A percentile compares a stretch with the other conserved stretches of the same genome.
phyloP scores from a whole-genome alignment of 1,140 invertebrate genomes.

The Drosophila paulistorum region DNA sequence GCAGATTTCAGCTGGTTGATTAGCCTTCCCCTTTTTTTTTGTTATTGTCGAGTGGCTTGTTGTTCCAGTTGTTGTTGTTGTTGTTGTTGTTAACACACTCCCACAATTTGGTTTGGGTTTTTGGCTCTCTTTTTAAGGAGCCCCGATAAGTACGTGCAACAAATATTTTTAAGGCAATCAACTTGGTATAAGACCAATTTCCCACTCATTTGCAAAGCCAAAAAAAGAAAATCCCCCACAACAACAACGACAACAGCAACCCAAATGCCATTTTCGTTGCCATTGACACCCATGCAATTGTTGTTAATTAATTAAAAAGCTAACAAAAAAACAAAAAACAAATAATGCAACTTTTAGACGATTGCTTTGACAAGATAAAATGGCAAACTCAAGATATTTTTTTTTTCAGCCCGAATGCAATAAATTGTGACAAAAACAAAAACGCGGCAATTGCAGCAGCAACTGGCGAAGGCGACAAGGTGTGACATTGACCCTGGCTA shows the following conservation, averaged over 20 bases:
- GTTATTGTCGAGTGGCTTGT: conserved; percentile 31
- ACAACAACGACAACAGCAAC: conserved; percentile 7
- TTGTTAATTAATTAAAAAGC: conserved; percentile 72
- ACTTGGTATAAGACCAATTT: conserved; percentile 15
- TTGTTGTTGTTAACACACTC: conserved; percentile 73
- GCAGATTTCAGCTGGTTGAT: conserved; percentile 65
- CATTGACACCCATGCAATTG: conserved; percentile 76
- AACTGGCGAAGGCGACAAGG: conserved; percentile 63
- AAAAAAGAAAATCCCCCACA: conserved; percentile 16
- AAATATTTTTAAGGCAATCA: conserved; percentile 9
- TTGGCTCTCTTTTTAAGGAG: conserved; percentile 11
- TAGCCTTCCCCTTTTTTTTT: conserved; percentile 36
- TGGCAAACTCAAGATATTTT: conserved; percentile 45
- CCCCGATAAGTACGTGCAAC: conserved; percentile 5
- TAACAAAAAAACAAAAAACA: conserved; percentile 26
- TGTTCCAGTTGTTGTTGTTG: conserved; percentile 57
- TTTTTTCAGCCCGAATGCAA: conserved; percentile 50
- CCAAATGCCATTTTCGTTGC: conserved; percentile 42
- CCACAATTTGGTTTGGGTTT: conserved; percentile 55
- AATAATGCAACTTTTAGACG: conserved; percentile 70
- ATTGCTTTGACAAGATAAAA: conserved; percentile 79
- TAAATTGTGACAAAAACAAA: conserved; percentile 71
- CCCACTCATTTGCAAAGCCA: conserved; percentile 11
- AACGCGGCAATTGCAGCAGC: conserved; percentile 43
- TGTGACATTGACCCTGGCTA: conserved; percentile 73